Evolutionary conservation across 2,113 vertebrate species (phyloP).

Genomic region (Gnathonemus longibarbis): DNA sequence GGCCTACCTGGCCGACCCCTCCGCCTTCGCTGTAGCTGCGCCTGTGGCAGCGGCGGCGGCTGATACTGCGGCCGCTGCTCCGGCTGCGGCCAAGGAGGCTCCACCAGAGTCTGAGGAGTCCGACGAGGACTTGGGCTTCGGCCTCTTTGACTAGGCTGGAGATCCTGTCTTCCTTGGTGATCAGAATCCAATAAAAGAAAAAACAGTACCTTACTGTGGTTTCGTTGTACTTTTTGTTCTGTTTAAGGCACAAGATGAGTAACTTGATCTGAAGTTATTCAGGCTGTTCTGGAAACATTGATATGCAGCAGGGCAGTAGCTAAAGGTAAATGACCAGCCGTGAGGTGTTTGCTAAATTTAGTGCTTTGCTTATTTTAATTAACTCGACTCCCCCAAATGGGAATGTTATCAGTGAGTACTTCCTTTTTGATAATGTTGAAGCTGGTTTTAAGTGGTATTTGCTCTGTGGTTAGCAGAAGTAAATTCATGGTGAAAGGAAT

Average conservation of each 20-base stretch:
- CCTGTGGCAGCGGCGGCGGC: conserved; percentile 54
- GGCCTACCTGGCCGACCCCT: conserved; percentile 87
- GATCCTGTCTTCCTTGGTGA: not conserved
- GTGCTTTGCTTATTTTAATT: not conserved
- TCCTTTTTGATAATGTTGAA: not conserved
- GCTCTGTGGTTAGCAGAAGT: not conserved
- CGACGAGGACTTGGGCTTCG: conserved; percentile 92
- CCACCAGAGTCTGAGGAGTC: conserved; percentile 87
- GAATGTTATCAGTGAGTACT: not conserved
- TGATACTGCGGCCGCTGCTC: conserved; percentile 65
- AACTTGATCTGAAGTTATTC: not conserved
- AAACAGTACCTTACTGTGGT: not conserved
- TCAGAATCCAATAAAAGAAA: not conserved
- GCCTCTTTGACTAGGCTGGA: conserved; percentile 75
- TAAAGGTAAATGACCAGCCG: not conserved
- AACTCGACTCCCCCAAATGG: no score
- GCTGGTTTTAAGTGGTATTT: not conserved
- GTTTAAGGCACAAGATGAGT: not conserved
- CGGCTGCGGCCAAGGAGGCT: conserved; percentile 60
- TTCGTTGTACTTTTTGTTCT: not conserved
- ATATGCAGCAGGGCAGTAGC: not conserved
- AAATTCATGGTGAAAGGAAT: not conserved
- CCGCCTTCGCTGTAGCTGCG: conserved; percentile 73
- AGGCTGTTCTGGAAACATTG: not conserved
- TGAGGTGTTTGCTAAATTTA: not conserved